Conservation (phyloP, 2,797 vertebrate species). For the Silurus aristotelis region DNA sequence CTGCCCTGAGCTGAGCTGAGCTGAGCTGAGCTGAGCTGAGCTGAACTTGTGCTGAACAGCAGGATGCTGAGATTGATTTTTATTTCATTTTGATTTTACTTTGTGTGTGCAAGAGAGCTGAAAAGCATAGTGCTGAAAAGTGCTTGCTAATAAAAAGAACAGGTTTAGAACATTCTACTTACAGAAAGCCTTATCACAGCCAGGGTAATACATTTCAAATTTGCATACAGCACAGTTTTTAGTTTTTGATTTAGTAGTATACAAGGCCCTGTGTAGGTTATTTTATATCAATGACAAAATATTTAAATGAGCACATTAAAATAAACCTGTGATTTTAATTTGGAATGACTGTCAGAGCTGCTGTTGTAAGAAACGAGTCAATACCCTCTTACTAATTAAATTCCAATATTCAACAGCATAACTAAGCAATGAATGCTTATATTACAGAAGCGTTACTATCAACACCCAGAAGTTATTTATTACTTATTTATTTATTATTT, state of each 20-base stretch:
- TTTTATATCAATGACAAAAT: background rate
- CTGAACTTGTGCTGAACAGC: constrained; percentile 5
- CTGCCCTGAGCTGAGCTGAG: background rate
- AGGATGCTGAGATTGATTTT: constrained; percentile 1
- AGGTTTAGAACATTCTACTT: background rate
- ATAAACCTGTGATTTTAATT: background rate
- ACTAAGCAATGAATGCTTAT: no score
- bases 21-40: background rate
- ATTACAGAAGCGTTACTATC: no score
- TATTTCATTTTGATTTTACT: constrained; percentile 18
- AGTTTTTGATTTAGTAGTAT: background rate
- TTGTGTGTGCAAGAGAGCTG: background rate
- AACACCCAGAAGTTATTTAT: no score
- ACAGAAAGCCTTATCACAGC: background rate
- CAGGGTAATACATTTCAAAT: background rate
- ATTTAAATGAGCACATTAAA: background rate
- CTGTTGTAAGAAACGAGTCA: background rate
- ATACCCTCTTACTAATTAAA: background rate
- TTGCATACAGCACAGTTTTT: background rate
- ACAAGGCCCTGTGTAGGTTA: background rate
- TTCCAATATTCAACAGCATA: no score
- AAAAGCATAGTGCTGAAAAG: constrained; percentile 8
- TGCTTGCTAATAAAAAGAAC: constrained; percentile 10
- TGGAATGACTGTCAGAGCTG: background rate
- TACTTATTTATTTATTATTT: background rate